These are phyloP conservation scores for Nemoura dubitans DNA, from an alignment of 2,888 invertebrate species.

Conservation along the genomic window DNA sequence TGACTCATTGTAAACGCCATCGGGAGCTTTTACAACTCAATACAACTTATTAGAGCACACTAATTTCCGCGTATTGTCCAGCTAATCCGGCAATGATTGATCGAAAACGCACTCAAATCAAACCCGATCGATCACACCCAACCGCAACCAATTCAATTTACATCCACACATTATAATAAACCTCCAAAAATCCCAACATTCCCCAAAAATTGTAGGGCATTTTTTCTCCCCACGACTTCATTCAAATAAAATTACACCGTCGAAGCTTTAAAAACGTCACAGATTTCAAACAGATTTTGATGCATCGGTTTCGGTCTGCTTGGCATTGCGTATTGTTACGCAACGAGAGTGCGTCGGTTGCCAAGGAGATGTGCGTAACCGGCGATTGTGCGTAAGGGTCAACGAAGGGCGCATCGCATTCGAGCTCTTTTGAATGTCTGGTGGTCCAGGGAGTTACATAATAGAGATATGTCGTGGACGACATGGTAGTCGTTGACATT, in stretches of 20 bases:
- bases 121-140: not conserved
- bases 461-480: not conserved
- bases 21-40: not conserved
- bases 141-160: not conserved
- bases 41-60: not conserved
- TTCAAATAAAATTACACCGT: not conserved
- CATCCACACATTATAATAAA: not conserved
- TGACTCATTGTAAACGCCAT: too few species aligned
- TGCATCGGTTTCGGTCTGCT: conserved; percentile 32
- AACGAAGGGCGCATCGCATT: conserved; percentile 3
- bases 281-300: conserved; percentile 1
- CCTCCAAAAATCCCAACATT: not conserved
- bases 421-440: conserved; percentile 17
- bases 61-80: not conserved
- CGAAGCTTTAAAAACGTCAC: conserved; percentile 14
- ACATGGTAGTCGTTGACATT: not conserved
- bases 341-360: not conserved
- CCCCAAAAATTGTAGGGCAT: not conserved
- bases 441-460: conserved; percentile 13
- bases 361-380: not conserved
- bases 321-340: not conserved
- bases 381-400: conserved; percentile 2
- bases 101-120: not conserved
- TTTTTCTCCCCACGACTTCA: not conserved
- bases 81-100: not conserved